A percentile compares a stretch with the other conserved stretches of the same genome.
These are phyloP conservation scores for Pachypsylla venusta DNA, from an alignment of 1,140 invertebrate genomes.

Conservation along the genomic window DNA sequence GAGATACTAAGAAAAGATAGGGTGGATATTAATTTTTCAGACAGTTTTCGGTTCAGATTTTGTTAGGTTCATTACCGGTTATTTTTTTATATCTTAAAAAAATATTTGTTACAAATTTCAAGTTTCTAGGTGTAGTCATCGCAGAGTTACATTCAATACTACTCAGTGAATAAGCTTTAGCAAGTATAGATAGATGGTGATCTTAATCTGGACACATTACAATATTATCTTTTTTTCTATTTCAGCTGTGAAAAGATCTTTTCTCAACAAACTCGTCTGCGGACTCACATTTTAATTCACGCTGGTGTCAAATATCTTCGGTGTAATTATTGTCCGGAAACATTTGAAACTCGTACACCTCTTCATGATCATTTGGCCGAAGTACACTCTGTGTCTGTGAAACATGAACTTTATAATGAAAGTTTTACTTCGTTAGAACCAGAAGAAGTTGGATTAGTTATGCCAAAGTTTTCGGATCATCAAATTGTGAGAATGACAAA, in stretches of 20 bases:
- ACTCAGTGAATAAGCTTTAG: too few species aligned
- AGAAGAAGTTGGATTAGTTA: constrained; percentile 20
- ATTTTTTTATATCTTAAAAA: too few species aligned
- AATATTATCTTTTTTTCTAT: not conserved
- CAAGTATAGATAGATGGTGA: too few species aligned
- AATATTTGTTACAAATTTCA: too few species aligned
- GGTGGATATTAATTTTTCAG: too few species aligned
- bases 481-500: not conserved
- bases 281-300: constrained; percentile 23
- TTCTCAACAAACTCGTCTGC: constrained; percentile 18
- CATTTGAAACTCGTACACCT: constrained; percentile 20
- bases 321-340: constrained; percentile 21
- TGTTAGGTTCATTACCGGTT: too few species aligned
- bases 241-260: constrained; percentile 19
- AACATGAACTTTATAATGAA: constrained; percentile 21
- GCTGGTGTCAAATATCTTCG: constrained; percentile 22
- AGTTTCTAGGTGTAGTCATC: too few species aligned
- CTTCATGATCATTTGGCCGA: constrained; percentile 21
- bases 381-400: constrained; percentile 19
- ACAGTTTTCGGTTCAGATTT: too few species aligned
- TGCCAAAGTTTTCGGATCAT: constrained; percentile 14
- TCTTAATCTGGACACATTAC: not conserved
- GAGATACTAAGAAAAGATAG: too few species aligned
- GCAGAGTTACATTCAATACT: too few species aligned
- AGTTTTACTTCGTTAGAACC: constrained; percentile 21